Conservation (phyloP, 2,888 invertebrate species). For the Tetanocera ferruginea region DNA sequence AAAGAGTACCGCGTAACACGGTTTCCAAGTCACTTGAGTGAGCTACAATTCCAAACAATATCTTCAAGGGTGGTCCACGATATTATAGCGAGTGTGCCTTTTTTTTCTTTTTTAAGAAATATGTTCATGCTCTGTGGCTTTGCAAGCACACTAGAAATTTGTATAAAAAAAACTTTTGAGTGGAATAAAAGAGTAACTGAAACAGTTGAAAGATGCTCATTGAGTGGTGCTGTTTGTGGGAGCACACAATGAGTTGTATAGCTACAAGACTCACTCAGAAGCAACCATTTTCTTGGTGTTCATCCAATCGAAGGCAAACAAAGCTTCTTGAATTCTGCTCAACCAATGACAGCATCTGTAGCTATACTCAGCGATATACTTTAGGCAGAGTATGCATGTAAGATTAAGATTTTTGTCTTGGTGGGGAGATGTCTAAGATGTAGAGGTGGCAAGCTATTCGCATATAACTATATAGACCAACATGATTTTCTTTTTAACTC, state of each 20-base stretch:
- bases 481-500: too few species aligned
- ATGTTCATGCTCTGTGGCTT: conserved; percentile 6
- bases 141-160: neutral
- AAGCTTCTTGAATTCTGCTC: neutral
- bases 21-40: conserved; percentile 18
- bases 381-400: neutral
- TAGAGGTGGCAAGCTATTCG: too few species aligned
- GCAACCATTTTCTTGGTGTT: conserved; percentile 40
- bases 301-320: conserved; percentile 23
- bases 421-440: neutral
- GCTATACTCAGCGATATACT: conserved; percentile 1
- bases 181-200: neutral
- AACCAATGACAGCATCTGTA: conserved; percentile 18
- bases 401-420: neutral
- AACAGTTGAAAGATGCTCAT: neutral
- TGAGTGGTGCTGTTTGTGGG: neutral
- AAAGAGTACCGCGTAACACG: neutral
- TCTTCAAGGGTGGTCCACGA: conserved; percentile 23
- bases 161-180: neutral
- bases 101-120: neutral
- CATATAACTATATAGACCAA: too few species aligned
- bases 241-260: neutral
- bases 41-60: neutral
- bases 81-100: neutral
- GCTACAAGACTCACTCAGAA: conserved; percentile 28